Evolutionary conservation across 64 coral and sea anemone species (phyloP), one percentile per base, ranked within the genome.

Genomic region (Stylophora pistillata): DNA sequence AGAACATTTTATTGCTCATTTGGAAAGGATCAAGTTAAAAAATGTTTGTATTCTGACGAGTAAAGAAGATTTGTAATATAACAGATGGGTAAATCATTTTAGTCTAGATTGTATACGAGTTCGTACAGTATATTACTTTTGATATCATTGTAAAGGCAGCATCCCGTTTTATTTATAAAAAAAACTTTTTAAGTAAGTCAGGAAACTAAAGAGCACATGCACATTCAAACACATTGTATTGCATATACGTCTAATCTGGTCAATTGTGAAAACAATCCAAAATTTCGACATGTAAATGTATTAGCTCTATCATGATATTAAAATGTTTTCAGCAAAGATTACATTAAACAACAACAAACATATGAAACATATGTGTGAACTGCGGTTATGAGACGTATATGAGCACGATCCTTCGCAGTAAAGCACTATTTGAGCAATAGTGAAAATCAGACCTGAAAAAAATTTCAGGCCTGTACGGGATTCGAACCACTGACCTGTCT

Each of bases 291-390:
- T 91, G 73, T 91, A 91, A 91, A 91, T 91, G 81, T 91, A 75
- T 91, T 91, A 91, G 89, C 89, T 91, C 58, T 91, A n/a, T n/a
- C n/a, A 91, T 91, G 89, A 91, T 91, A 91, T 77, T 91, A 91
- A 91, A 91, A 91, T 91, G 81, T 91, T 91, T 91, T 84, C 89
- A 91, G 89, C 89, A 91, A 91, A 91, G 89, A 85, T 91, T 91
- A 91, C 89, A 91, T 91, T 65, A n/a, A n/a, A n/a, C n/a, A n/a
- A n/a, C n/a, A n/a, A n/a, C n/a, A n/a, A n/a, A n/a, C n/a, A n/a
- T n/a, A n/a, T n/a, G n/a, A n/a, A n/a, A n/a, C n/a, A n/a, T n/a
- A n/a, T n/a, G n/a, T n/a, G n/a, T n/a, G n/a, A n/a, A n/a, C n/a
- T n/a, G n/a, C n/a, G n/a, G n/a, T n/a, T n/a, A n/a, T n/a, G n/a